Percentiles rank a stretch among this genome's conserved stretches.
Conservation (phyloP, 1,140 invertebrate species). For the Amphibalanus amphitrite region DNA sequence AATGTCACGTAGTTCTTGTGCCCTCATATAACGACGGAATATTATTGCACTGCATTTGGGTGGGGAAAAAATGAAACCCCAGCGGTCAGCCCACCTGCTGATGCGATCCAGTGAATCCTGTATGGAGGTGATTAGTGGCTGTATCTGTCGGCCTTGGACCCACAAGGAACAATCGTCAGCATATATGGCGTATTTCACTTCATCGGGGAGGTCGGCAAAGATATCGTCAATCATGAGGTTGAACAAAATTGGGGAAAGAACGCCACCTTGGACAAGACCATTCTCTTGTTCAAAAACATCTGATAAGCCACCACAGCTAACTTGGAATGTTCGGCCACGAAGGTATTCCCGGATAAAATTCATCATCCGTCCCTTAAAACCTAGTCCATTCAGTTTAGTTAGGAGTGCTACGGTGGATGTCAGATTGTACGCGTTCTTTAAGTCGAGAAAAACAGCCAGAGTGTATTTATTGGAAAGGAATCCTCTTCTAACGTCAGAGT, state of each 20-base stretch:
- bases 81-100: too few species aligned
- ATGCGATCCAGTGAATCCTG: too few species aligned
- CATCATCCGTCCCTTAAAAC: constrained; percentile 3
- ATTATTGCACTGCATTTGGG: too few species aligned
- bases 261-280: constrained; percentile 5
- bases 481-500: background rate
- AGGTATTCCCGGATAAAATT: constrained; percentile 46
- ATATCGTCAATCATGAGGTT: constrained; percentile 3
- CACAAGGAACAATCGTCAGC: too few species aligned
- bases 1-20: too few species aligned
- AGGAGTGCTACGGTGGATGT: too few species aligned
- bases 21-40: too few species aligned
- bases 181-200: too few species aligned
- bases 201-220: background rate
- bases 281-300: constrained; percentile 9
- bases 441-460: background rate
- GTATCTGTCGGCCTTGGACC: too few species aligned
- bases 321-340: constrained; percentile 63
- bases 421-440: background rate
- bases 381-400: background rate
- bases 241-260: constrained; percentile 8
- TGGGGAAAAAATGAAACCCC: too few species aligned
- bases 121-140: too few species aligned
- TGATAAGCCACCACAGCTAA: constrained; percentile 26
- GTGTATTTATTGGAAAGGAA: background rate